Percentiles rank a stretch among this genome's conserved stretches.
Conservation (phyloP, 1,140 invertebrate species). For the Drosophila saltans region DNA sequence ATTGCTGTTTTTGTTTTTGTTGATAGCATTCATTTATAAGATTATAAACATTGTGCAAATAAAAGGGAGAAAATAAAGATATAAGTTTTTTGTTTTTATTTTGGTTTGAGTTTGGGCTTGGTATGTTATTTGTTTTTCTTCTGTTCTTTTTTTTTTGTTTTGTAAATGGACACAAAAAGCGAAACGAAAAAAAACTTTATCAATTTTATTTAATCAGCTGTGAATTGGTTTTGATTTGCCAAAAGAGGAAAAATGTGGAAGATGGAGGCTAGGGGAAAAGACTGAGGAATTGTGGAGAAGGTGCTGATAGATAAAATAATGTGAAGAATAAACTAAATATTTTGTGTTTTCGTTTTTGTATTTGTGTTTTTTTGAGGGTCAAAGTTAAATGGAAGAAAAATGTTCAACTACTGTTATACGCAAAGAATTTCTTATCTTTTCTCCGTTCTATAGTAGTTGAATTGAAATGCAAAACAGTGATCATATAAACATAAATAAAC, state of each 20-base stretch:
- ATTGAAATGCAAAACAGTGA: too few relatives aligned
- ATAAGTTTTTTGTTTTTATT: not conserved
- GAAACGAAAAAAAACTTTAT: slow-evolving; percentile 4
- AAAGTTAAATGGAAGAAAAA: not conserved
- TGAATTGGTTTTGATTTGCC: slow-evolving; percentile 13
- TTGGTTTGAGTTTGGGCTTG: slow-evolving; percentile 2
- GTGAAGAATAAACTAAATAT: not conserved
- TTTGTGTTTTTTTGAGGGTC: not conserved
- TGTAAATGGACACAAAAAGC: not conserved
- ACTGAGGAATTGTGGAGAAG: not conserved
- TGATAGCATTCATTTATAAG: not conserved
- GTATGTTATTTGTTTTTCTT: not conserved
- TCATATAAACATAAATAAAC: too few relatives aligned
- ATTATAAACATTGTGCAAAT: slow-evolving; percentile 19
- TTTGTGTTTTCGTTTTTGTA: not conserved
- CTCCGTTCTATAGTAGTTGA: too few relatives aligned
- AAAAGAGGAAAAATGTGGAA: too few relatives aligned
- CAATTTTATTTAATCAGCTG: slow-evolving; percentile 24
- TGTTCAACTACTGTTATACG: not conserved
- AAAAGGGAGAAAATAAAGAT: not conserved
- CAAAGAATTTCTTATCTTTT: not conserved
- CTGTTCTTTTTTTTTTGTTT: not conserved
- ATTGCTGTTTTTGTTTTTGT: slow-evolving; percentile 5
- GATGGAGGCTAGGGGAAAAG: not conserved
- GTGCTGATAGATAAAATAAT: not conserved